A percentile compares a stretch with the other conserved stretches of the same genome.
Evolutionary conservation across 2,888 invertebrate genomes (phyloP).

Genomic region (Alentia gelatinosa): DNA sequence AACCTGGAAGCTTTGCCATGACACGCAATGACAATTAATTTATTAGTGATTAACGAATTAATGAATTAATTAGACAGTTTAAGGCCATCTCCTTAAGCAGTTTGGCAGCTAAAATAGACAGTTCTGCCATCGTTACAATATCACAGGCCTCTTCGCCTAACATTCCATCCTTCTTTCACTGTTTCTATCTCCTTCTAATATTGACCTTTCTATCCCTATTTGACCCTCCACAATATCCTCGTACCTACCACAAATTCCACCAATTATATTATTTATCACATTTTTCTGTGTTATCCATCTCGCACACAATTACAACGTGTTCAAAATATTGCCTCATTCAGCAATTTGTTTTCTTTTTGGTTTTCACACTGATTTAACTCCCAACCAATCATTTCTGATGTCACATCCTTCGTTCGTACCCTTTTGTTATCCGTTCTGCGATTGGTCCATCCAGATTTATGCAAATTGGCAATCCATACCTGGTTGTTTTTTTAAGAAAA

Average conservation of each 20-base stretch:
- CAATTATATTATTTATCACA: too few species aligned
- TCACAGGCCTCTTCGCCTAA: not conserved
- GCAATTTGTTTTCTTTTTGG: not conserved
- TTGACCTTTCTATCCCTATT: not conserved
- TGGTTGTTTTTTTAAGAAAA: too few species aligned
- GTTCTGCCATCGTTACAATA: not conserved
- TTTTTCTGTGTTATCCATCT: too few species aligned
- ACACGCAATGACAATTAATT: slow-evolving; percentile 3
- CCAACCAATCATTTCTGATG: not conserved
- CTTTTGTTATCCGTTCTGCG: not conserved
- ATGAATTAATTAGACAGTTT: not conserved
- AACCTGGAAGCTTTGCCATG: slow-evolving; percentile 40
- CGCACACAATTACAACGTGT: not conserved
- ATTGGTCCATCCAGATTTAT: not conserved
- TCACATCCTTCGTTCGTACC: not conserved
- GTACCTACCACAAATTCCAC: too few species aligned
- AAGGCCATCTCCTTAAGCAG: not conserved
- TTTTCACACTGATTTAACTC: not conserved
- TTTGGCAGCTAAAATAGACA: not conserved
- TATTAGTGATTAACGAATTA: slow-evolving; percentile 20
- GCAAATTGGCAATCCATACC: too few species aligned
- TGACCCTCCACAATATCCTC: too few species aligned
- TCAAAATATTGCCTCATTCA: not conserved
- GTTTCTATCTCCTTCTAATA: not conserved
- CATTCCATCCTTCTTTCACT: not conserved